Percentiles rank a stretch among this genome's conserved stretches.
These are phyloP conservation scores for Halocynthia roretzi DNA, from an alignment of 23 tunicate species.

Conservation along the genomic window DNA sequence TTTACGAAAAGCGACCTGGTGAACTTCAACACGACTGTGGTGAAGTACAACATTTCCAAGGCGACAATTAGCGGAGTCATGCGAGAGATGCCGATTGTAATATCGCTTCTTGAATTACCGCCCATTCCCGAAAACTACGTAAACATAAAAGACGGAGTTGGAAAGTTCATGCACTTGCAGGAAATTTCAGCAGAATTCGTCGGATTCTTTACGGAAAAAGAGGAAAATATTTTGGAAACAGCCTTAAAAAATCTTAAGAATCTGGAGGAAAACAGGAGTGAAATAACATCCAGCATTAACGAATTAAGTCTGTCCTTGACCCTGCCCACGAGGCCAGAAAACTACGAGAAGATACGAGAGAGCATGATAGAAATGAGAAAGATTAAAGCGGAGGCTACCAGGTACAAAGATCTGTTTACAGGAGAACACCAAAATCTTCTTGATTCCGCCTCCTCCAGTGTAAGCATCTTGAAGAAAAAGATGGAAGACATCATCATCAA, in stretches of 20 bases:
- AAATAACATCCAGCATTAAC: neutral
- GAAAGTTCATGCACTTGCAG: neutral
- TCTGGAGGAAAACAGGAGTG: neutral
- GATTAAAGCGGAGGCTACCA: neutral
- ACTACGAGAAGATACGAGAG: neutral
- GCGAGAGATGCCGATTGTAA: neutral
- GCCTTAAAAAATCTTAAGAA: neutral
- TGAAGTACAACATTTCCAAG: neutral
- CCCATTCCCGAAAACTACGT: constrained; percentile 1
- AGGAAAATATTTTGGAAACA: neutral
- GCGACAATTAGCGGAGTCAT: neutral
- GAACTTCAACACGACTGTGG: neutral
- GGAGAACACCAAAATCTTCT: neutral
- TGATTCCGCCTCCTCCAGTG: neutral
- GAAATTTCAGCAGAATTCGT: neutral
- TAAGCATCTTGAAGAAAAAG: constrained; percentile 1
- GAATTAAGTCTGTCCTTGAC: neutral
- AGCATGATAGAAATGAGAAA: neutral
- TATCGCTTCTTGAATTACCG: neutral
- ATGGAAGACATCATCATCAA: constrained; percentile 8
- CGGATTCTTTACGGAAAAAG: constrained; percentile 5
- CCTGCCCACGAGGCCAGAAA: constrained; percentile 14
- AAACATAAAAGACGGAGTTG: neutral
- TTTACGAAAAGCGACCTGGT: neutral
- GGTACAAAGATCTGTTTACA: constrained; percentile 14